Evolutionary conservation across 2,888 invertebrate species (phyloP).

Genomic region (Corbicula japonica): DNA sequence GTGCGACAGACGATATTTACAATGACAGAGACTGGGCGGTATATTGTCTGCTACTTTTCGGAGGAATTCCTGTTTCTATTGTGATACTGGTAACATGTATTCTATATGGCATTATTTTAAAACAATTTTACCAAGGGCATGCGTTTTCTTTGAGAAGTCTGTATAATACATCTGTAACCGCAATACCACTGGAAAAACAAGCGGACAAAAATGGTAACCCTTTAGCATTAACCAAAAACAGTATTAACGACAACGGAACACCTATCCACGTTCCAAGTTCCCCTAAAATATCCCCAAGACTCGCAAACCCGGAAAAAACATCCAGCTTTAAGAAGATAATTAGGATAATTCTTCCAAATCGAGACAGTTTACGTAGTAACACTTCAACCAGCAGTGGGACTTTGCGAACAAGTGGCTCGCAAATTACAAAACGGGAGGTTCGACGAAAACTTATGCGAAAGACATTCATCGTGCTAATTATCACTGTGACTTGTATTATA

Average conservation of each 20-base stretch:
- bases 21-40: constrained; percentile 58
- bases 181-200: constrained; percentile 22
- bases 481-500: constrained; percentile 60
- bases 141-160: constrained; percentile 42
- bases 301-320: too few species aligned
- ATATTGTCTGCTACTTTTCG: constrained; percentile 50
- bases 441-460: constrained; percentile 55
- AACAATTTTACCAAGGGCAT: constrained; percentile 56
- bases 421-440: constrained; percentile 36
- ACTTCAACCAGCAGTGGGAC: background rate
- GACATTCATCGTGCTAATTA: constrained; percentile 62
- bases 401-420: constrained; percentile 47
- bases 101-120: constrained; percentile 56
- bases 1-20: constrained; percentile 61
- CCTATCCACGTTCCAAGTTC: constrained; percentile 1
- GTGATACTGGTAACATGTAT: constrained; percentile 61
- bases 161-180: constrained; percentile 39
- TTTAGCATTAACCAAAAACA: background rate
- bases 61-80: constrained; percentile 57
- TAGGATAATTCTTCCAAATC: too few species aligned
- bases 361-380: constrained; percentile 18
- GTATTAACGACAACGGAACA: background rate
- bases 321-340: too few species aligned
- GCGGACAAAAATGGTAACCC: constrained; percentile 11
- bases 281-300: constrained; percentile 11